These are phyloP conservation scores for Leptarthrus brevirostris DNA, from an alignment of 2,888 invertebrate genomes.

Conservation along the genomic window DNA sequence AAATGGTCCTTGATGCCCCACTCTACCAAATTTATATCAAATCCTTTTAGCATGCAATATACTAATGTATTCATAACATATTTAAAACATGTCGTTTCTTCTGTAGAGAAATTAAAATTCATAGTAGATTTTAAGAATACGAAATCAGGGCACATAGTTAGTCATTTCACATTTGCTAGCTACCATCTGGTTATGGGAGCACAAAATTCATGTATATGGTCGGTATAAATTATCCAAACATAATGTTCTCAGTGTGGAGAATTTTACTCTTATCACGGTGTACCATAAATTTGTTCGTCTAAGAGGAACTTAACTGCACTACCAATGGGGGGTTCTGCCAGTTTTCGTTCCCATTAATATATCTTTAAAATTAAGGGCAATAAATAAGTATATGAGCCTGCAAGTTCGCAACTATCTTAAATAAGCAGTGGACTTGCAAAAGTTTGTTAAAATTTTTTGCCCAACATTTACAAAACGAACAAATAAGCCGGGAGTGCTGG, in stretches of 20 bases:
- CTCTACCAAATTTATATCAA: too few relatives aligned
- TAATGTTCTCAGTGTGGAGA: constrained; percentile 18
- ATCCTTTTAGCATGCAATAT: too few relatives aligned
- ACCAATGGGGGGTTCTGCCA: neutral
- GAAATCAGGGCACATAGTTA: constrained; percentile 4
- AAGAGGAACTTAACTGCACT: neutral
- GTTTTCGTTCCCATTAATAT: constrained; percentile 11
- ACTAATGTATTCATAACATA: too few relatives aligned
- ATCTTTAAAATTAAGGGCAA: constrained; percentile 34
- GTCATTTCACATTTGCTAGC: constrained; percentile 8
- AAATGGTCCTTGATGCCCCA: too few relatives aligned
- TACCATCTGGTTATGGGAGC: neutral
- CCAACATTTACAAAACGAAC: too few relatives aligned
- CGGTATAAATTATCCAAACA: constrained; percentile 27
- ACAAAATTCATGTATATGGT: constrained; percentile 19
- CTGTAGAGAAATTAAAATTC: too few relatives aligned
- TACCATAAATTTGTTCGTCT: constrained; percentile 23
- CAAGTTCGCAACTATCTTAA: constrained; percentile 10
- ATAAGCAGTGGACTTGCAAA: neutral
- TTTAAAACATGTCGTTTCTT: too few relatives aligned
- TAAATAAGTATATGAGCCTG: constrained; percentile 1
- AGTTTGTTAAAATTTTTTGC: too few relatives aligned
- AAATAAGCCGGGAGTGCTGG: neutral
- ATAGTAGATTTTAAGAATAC: neutral
- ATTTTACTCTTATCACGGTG: constrained; percentile 29